Base-by-base conservation (phyloP, 2,797 vertebrate genomes). In the Lemur catta region DNA sequence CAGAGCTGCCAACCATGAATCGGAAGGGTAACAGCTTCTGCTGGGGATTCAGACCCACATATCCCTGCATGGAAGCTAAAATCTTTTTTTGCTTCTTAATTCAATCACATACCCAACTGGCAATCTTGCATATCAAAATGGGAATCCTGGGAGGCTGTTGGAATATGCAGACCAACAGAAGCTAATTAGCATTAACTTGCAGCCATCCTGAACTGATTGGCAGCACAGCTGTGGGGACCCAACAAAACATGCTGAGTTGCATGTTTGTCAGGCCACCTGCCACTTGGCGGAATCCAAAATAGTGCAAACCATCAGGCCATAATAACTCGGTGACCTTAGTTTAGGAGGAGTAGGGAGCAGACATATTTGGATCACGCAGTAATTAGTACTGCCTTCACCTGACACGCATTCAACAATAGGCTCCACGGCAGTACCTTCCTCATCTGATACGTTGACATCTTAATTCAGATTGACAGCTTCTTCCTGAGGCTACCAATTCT, bases 121-220 rank as follows among this genome's bases (percentile, higher is more conserved):
- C 98, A 98, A 98, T 98, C 98, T 98, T 98, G 98, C 98, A 98
- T 98, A 98, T 98, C 98, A 98, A 98, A 99, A 98, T 97, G 98
- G 98, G 98, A 98, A 99, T 98, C 98, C 98, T 98, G 98, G 98
- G 98, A 98, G 98, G 98, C 98, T 98, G 97, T 97, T 98, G 98
- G 98, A 98, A 98, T 98, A 98, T 99, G 98, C 98, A 98, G 98
- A 98, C 99, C 98, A 98, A 98, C 98, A 99, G 98, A 99, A 99
- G 98, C 98, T 99, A 98, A 99, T 99, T 99, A 99, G 98, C 98
- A 99, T 99, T 98, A 99, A 98, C 98, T 98, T 98, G 98, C 98
- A 98, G 98, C 98, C 98, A 98, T 98, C 98, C 98, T 94, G 98
- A 98, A 98, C 98, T 98, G 98, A 98, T 99, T 99, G 98, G 98